A percentile compares a stretch with the other conserved stretches of the same genome.
These are phyloP conservation scores for Maccullochella peelii DNA, from an alignment of 2,113 vertebrate species.

Conservation along the genomic window DNA sequence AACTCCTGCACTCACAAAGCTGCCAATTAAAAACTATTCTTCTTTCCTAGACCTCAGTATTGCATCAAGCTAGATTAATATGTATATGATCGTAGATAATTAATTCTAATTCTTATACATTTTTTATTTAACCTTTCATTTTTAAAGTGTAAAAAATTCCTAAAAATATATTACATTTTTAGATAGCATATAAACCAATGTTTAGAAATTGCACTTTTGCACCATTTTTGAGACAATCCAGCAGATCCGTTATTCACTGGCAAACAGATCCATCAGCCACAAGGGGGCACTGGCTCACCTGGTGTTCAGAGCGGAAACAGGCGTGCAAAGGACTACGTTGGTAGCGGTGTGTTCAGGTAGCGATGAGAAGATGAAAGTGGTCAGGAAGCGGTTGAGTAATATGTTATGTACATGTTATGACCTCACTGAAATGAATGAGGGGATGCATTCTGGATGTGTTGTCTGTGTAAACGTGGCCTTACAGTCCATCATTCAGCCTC, in stretches of 20 bases:
- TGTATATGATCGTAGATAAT: neutral
- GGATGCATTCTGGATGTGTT: neutral
- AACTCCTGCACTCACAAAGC: neutral
- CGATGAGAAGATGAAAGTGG: neutral
- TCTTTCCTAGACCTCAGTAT: neutral
- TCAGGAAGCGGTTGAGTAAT: neutral
- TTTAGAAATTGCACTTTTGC: no score
- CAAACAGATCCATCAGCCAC: neutral
- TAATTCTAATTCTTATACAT: neutral
- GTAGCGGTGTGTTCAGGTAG: neutral
- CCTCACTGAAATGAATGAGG: neutral
- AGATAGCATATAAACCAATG: neutral
- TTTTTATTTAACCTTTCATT: neutral
- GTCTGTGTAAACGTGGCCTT: neutral
- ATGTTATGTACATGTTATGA: no score
- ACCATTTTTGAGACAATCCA: neutral
- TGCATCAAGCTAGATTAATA: conserved; percentile 1
- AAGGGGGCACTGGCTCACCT: neutral
- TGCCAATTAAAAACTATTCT: conserved; percentile 8
- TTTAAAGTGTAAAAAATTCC: neutral
- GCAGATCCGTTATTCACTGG: neutral
- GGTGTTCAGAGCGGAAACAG: neutral
- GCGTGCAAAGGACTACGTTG: no score
- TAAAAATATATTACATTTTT: neutral
- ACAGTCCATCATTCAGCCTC: neutral